Evolutionary conservation across 2,797 vertebrate genomes (phyloP), one percentile per base, ranked within the genome.

Genomic region (Trachurus trachurus): DNA sequence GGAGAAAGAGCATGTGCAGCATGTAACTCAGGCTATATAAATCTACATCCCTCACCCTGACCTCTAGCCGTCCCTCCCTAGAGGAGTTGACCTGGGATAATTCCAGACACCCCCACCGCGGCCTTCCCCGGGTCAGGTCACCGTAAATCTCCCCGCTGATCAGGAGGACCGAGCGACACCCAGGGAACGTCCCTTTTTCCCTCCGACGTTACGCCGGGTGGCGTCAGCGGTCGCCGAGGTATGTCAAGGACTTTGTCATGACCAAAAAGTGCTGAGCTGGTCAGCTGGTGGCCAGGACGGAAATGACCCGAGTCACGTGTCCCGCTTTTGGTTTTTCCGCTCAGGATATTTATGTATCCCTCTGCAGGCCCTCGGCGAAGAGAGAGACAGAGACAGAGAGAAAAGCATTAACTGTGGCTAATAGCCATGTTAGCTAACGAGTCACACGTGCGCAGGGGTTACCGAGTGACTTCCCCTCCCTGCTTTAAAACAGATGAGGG

Each of bases 1-100:
- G 95, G 95, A 96, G 94, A 95, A 85, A 60, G 80, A 87, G 71
- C 85, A 82, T 76, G 79, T 74, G 78, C 80, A 83, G 83, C 82
- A 61, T 81, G 87, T 56, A 79, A 72, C 75, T 66, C 45, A 1
- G 66, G 76, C 79, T 87, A 82, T 83, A 88, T 88, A 84, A 91
- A 91, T 91, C 83, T 84, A 74, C 76, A 82, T 88, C 86, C 66
- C 59, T 88, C 80, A 79, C 89, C 85, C 82, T 92, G 89, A 92
- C 92, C 91, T 88, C 81, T 45, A 67, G 62, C 71, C 78, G 62
- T 49, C 26, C 26, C 61, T 71, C 80, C 76, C 76, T 11, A 45
- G 29, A 79, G 84, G 82, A 85, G 88, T 74, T 85, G 65, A 84
- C 74, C 79, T 68, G 66, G 84, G 85, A 79, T 90, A 76, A 90